Conservation (phyloP, 2,113 vertebrate species). For the Podarcis muralis region DNA sequence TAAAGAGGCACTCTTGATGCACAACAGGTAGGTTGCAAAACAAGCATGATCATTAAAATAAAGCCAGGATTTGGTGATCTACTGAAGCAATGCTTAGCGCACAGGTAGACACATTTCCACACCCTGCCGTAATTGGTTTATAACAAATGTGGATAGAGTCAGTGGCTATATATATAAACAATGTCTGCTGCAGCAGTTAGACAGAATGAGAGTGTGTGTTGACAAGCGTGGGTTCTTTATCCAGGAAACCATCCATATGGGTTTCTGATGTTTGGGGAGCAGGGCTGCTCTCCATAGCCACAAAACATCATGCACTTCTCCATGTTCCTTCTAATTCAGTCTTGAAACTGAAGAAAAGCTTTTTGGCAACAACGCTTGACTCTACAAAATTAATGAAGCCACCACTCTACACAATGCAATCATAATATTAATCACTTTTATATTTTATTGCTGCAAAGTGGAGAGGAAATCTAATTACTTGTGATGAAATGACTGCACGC, state of each 20-base stretch:
- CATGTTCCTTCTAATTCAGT: neutral
- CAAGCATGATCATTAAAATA: neutral
- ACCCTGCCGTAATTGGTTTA: neutral
- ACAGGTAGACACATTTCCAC: neutral
- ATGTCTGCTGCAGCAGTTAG: neutral
- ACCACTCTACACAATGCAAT: neutral
- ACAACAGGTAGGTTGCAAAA: neutral
- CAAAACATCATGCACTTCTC: too few species aligned
- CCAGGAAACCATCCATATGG: neutral
- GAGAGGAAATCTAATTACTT: neutral
- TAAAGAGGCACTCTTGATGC: neutral
- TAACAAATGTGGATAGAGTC: neutral
- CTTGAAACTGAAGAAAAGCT: neutral
- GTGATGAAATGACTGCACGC: neutral
- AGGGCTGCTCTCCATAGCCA: neutral
- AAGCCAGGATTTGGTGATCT: neutral
- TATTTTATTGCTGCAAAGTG: neutral
- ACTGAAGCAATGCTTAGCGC: neutral
- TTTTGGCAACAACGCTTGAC: neutral
- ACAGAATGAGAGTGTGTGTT: neutral
- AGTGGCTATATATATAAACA: neutral
- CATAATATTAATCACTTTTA: neutral
- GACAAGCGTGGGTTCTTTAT: neutral
- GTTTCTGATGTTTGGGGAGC: neutral
- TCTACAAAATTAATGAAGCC: slow-evolving; percentile 11